These are phyloP conservation scores for Crenuchus spilurus DNA, from an alignment of 2,797 vertebrate species.

Conservation along the genomic window DNA sequence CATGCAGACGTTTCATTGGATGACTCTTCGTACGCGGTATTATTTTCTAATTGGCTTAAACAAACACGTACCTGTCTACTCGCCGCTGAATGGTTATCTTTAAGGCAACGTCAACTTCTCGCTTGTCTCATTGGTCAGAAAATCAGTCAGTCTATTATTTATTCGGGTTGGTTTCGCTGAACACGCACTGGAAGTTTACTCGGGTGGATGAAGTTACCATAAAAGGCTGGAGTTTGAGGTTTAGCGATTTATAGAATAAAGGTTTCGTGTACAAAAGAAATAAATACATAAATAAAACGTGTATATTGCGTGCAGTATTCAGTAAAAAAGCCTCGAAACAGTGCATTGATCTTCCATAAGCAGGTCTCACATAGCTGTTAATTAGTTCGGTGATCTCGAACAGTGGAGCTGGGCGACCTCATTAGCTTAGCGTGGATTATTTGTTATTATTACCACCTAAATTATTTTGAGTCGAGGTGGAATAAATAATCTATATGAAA, in stretches of 20 bases:
- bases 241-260: conserved; percentile 51
- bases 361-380: no score
- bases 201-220: conserved; percentile 59
- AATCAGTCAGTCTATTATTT: background rate
- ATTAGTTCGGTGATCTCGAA: no score
- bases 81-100: conserved; percentile 44
- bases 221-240: conserved; percentile 55
- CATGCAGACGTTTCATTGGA: conserved; percentile 53
- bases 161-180: conserved; percentile 41
- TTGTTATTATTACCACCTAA: no score
- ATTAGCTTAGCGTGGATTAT: no score
- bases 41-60: conserved; percentile 17
- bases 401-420: no score
- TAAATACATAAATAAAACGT: no score
- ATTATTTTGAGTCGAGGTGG: no score
- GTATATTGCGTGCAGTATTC: no score
- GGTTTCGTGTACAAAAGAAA: no score
- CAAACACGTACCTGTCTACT: background rate
- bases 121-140: conserved; percentile 45
- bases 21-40: background rate
- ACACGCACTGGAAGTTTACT: conserved; percentile 55
- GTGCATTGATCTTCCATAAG: no score
- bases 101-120: conserved; percentile 14
- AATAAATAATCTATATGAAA: no score
- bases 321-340: no score